Evolutionary conservation across 2,888 invertebrate species (phyloP), one percentile per base, ranked within the genome.

Genomic region (Enchytraeus crypticus): DNA sequence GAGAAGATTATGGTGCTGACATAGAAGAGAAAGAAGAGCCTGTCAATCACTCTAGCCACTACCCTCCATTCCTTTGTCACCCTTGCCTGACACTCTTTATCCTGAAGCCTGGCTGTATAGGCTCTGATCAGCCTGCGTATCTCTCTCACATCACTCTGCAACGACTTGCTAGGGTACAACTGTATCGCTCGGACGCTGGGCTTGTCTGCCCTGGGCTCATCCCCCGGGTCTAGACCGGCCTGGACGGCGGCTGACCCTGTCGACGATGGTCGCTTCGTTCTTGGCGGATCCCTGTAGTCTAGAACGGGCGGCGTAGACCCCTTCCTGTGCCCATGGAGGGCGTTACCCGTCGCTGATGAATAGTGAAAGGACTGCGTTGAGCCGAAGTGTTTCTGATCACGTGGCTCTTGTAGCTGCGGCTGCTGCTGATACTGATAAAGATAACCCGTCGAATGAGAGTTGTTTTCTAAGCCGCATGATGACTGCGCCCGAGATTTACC

Each of bases 101-200:
- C 66, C 30, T 67, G 51, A 14, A 70, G 62, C 51, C 73, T 71
- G 34, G 72, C 71, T 30, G 70, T 69, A 66, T 76, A 71, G n/a
- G 63, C 63, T 49, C 70, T 67, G 49, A 77, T 61, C 34, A 70
- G 71, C 33, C 67, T 57, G 55, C 71, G 69, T 45, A 77, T 77
- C 53, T 77, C 77, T 53, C 69, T 70, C 18, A 77, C 72, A 59
- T 77, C 77, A 55, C 63, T 68, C 63, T 76, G 75, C 26, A 77
- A 64, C 45, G 61, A 64, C 47, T 66, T 66, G 2, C 30, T 33
- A 33, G 51, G 64, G 45, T 67, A 64, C 33, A 67, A 27, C 26
- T 64, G n/a, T n/a, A n/a, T n/a, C 26, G 65, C 61, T 30, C 57
- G 34, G 23, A 59, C 61, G 43, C 43, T n/a, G n/a, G 43, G 43